Evolutionary conservation across 2,797 vertebrate species (phyloP).

Genomic region (Tenualosa ilisha): DNA sequence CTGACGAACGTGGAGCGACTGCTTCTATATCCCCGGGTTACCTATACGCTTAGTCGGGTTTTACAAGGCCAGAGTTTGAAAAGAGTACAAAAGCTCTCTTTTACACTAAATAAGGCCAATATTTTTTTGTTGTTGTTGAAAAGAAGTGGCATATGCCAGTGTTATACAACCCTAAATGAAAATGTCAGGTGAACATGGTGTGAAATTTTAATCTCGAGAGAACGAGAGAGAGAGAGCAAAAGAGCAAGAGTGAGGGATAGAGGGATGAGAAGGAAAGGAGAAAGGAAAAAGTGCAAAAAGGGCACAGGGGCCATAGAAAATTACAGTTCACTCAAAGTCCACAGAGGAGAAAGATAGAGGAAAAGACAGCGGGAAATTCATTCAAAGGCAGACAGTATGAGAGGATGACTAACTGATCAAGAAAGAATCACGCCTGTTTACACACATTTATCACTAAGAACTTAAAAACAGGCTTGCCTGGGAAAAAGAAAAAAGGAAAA

Average conservation of each 20-base stretch:
- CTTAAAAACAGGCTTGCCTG: not conserved
- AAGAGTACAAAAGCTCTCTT: constrained; percentile 14
- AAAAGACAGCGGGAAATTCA: not conserved
- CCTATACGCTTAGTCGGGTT: not conserved
- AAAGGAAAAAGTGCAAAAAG: not conserved
- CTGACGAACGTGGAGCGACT: not conserved
- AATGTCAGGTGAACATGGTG: constrained; percentile 13
- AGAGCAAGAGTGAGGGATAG: not conserved
- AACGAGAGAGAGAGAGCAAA: not conserved
- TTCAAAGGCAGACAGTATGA: not conserved
- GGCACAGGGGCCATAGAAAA: not conserved
- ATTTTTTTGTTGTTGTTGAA: not conserved
- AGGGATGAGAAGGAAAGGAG: not conserved
- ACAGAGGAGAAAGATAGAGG: not conserved
- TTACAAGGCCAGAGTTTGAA: constrained; percentile 13
- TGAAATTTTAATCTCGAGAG: not conserved
- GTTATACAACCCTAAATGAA: not conserved
- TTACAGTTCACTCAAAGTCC: not conserved
- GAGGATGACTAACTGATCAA: not conserved
- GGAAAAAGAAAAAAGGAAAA: not conserved
- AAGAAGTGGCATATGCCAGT: not conserved
- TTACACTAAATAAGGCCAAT: not conserved
- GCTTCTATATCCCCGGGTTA: constrained; percentile 3
- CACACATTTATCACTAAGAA: not conserved
- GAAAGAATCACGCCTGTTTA: not conserved